Percentiles rank a stretch among this genome's conserved stretches.
phyloP scores from a whole-genome alignment of 1,140 invertebrate species.

The Plutomurus gul region DNA sequence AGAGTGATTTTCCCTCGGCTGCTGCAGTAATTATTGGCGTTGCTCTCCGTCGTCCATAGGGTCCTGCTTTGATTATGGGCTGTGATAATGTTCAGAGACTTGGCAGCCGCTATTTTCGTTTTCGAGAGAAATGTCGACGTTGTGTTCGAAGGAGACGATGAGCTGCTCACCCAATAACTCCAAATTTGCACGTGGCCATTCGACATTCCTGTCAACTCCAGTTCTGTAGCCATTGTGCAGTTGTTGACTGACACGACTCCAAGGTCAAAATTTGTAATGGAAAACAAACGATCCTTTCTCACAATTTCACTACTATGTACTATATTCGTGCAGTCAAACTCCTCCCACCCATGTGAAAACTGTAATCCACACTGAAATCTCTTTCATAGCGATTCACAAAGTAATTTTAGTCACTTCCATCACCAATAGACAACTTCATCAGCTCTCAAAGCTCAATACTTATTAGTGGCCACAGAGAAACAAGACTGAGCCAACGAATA shows the following conservation, averaged over 20 bases:
- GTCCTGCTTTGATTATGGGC: slow-evolving; percentile 2
- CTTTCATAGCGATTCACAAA: too few relatives aligned
- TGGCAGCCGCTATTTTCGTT: slow-evolving; percentile 1
- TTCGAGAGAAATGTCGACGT: neutral
- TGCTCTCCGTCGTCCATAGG: neutral
- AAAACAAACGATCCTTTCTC: neutral
- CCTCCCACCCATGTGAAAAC: too few relatives aligned
- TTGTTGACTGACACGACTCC: neutral
- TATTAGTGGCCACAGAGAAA: too few relatives aligned
- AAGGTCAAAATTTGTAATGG: neutral
- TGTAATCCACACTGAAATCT: too few relatives aligned
- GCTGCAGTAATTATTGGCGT: neutral
- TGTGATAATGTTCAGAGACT: neutral
- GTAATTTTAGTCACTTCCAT: too few relatives aligned
- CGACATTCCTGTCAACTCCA: neutral
- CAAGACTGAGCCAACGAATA: too few relatives aligned
- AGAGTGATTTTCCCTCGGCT: slow-evolving; percentile 11
- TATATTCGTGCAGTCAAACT: too few relatives aligned
- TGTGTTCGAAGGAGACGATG: neutral
- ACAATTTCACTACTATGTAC: too few relatives aligned
- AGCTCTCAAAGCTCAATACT: too few relatives aligned
- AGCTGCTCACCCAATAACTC: slow-evolving; percentile 16
- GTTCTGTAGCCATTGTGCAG: neutral
- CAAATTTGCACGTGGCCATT: slow-evolving; percentile 22
- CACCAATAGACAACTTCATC: too few relatives aligned